phyloP scores from a whole-genome alignment of 2,113 vertebrate species.

The Coregonus clupeaformis region DNA sequence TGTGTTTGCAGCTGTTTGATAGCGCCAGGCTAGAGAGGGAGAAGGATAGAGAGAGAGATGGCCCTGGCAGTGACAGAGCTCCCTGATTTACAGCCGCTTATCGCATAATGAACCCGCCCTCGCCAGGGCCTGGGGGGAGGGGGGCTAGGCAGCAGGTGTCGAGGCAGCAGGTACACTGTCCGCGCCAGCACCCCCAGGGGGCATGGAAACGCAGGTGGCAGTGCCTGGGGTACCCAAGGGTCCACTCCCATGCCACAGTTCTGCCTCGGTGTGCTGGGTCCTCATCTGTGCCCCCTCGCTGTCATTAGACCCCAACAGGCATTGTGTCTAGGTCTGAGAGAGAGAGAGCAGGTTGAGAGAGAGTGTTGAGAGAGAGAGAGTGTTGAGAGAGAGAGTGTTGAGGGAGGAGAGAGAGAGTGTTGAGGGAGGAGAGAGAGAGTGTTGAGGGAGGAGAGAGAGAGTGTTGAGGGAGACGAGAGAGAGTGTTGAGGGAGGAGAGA shows the following conservation, averaged over 20 bases:
- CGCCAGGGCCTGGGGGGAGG: constrained; percentile 24
- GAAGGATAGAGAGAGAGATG: background rate
- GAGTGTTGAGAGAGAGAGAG: too few species aligned
- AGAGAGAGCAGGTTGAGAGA: background rate
- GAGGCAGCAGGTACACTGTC: constrained; percentile 19
- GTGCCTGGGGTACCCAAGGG: constrained; percentile 64
- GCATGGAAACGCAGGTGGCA: constrained; percentile 73
- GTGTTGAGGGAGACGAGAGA: too few species aligned
- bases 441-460: too few species aligned
- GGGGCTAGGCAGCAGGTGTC: constrained; percentile 8
- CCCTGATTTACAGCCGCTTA: constrained; percentile 77
- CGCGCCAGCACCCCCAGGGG: constrained; percentile 7
- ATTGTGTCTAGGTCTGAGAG: constrained; percentile 11
- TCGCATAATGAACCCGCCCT: constrained; percentile 72
- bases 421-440: too few species aligned
- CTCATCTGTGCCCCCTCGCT: constrained; percentile 52
- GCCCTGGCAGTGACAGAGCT: constrained; percentile 73
- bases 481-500: too few species aligned
- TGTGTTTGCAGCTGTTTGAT: constrained; percentile 82
- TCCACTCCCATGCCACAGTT: constrained; percentile 48
- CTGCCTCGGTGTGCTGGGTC: constrained; percentile 60
- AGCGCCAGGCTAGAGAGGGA: constrained; percentile 54
- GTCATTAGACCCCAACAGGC: constrained; percentile 49
- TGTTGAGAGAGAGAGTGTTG: too few species aligned
- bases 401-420: too few species aligned